phyloP scores from a whole-genome alignment of 2,113 vertebrate species.

The Anthoscopus minutus region DNA sequence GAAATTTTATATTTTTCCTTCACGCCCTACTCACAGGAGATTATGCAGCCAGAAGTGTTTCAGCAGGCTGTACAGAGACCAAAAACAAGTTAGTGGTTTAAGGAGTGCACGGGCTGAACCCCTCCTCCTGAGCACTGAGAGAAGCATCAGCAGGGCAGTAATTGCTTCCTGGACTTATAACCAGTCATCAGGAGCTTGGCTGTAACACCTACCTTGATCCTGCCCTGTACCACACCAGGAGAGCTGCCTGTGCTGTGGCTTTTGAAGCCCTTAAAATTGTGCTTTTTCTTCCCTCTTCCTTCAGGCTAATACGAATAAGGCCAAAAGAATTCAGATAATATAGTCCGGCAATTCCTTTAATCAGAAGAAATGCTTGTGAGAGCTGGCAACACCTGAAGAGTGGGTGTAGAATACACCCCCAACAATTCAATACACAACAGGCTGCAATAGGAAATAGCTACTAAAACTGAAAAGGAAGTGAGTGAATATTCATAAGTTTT shows the following conservation, averaged over 20 bases:
- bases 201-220: background rate
- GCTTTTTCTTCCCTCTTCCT: background rate
- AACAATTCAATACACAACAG: background rate
- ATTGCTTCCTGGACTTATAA: background rate
- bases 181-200: background rate
- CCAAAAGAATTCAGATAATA: background rate
- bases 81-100: background rate
- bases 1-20: background rate
- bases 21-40: background rate
- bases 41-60: background rate
- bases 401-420: background rate
- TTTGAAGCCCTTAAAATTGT: background rate
- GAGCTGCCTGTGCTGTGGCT: background rate
- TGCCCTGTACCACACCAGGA: background rate
- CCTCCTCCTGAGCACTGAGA: background rate
- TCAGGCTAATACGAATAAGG: background rate
- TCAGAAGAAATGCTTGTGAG: background rate
- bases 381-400: background rate
- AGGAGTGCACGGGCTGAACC: background rate
- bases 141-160: background rate
- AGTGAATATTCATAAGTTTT: conserved; percentile 7
- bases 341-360: background rate
- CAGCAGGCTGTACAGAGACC: background rate
- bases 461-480: background rate
- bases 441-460: background rate